These are phyloP conservation scores for Drosophila flavopinicola DNA, from an alignment of 2,888 invertebrate species.

Conservation along the genomic window DNA sequence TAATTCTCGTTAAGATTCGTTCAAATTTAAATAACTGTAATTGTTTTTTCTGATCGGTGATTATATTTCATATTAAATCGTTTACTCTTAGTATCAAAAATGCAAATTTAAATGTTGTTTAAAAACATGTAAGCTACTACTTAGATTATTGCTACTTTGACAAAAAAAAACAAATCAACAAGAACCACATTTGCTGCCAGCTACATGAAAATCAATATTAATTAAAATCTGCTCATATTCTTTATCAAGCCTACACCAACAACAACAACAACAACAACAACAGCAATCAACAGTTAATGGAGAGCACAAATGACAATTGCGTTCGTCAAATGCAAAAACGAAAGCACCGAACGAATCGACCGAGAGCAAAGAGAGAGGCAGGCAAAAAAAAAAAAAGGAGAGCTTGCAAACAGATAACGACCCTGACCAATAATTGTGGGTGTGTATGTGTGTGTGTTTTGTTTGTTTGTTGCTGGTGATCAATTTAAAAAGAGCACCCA, in stretches of 20 bases:
- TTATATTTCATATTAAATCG: neutral
- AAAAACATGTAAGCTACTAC: too few species aligned
- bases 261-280: constrained; percentile 12
- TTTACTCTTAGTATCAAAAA: neutral
- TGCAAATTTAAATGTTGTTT: neutral
- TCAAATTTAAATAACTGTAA: neutral
- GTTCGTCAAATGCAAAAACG: constrained; percentile 47
- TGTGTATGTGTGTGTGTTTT: constrained; percentile 5
- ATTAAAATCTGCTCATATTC: constrained; percentile 46
- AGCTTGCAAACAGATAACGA: constrained; percentile 48
- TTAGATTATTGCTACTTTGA: neutral
- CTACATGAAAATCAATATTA: constrained; percentile 59
- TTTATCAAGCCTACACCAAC: constrained; percentile 32
- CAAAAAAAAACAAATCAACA: constrained; percentile 1
- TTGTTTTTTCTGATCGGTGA: too few species aligned
- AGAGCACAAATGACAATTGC: constrained; percentile 64
- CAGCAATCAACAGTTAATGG: constrained; percentile 65
- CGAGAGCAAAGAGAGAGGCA: constrained; percentile 1
- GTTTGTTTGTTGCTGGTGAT: constrained; percentile 22
- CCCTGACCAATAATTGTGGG: constrained; percentile 35
- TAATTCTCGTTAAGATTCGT: constrained; percentile 29
- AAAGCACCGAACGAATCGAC: constrained; percentile 7
- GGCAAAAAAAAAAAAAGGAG: constrained; percentile 3
- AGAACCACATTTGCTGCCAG: constrained; percentile 1
- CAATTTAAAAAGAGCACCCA: constrained; percentile 31